These are phyloP conservation scores for Tetraneura akinire DNA, from an alignment of 1,140 invertebrate genomes.

Conservation along the genomic window DNA sequence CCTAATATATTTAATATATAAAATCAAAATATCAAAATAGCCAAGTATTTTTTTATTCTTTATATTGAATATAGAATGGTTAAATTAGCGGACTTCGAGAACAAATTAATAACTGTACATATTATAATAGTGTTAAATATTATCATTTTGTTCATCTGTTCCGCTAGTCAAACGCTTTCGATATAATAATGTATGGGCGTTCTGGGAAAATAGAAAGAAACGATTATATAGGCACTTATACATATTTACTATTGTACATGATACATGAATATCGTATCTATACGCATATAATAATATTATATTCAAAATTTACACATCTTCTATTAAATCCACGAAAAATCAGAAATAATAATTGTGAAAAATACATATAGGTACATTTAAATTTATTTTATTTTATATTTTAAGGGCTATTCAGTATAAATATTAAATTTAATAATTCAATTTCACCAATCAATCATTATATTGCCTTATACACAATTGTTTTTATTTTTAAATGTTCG, in stretches of 20 bases:
- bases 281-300: background rate
- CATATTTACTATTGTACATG: background rate
- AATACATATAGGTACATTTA: slow-evolving; percentile 5
- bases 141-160: slow-evolving; percentile 37
- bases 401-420: background rate
- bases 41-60: background rate
- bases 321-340: background rate
- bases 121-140: slow-evolving; percentile 12
- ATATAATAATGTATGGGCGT: slow-evolving; percentile 2
- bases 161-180: slow-evolving; percentile 32
- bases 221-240: background rate
- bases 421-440: background rate
- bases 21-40: too few relatives aligned
- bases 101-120: slow-evolving; percentile 37
- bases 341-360: background rate
- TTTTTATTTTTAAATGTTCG: background rate
- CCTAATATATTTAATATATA: too few relatives aligned
- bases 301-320: background rate
- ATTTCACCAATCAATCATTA: background rate
- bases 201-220: slow-evolving; percentile 22
- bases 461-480: background rate
- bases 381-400: background rate
- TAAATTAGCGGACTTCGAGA: background rate
- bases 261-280: too few relatives aligned
- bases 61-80: background rate